Percentiles rank a stretch among this genome's conserved stretches.
phyloP scores from a whole-genome alignment of 1,140 invertebrate species.

The Theocolax elegans region DNA sequence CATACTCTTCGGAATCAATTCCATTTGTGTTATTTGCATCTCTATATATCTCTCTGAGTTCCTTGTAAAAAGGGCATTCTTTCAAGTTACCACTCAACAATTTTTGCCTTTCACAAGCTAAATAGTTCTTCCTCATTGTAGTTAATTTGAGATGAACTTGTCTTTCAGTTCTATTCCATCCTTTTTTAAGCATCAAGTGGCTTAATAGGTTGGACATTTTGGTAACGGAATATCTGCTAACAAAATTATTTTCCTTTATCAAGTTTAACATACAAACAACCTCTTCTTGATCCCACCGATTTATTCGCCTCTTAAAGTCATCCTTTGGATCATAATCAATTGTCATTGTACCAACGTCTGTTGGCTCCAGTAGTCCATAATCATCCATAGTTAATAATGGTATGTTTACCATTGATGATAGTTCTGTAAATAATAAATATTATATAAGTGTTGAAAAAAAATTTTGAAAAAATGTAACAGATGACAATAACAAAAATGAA shows the following conservation, averaged over 20 bases:
- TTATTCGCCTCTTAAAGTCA: conserved; percentile 43
- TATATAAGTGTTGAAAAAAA: no score
- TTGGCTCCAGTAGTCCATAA: conserved; percentile 32
- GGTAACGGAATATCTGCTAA: conserved; percentile 44
- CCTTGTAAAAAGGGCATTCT: conserved; percentile 44
- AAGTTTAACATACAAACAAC: conserved; percentile 46
- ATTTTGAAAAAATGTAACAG: no score
- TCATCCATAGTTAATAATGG: conserved; percentile 33
- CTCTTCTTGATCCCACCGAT: conserved; percentile 50
- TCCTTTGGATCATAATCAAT: conserved; percentile 45
- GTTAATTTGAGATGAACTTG: conserved; percentile 52
- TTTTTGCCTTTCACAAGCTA: conserved; percentile 38
- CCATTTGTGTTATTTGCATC: conserved; percentile 36
- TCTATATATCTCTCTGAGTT: conserved; percentile 47
- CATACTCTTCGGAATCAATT: conserved; percentile 42
- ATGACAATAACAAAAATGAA: no score
- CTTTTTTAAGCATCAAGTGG: conserved; percentile 44
- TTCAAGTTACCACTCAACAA: conserved; percentile 30
- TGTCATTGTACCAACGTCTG: conserved; percentile 35
- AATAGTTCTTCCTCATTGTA: conserved; percentile 46
- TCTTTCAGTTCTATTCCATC: conserved; percentile 44
- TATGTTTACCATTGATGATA: conserved; percentile 38
- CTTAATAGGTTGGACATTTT: conserved; percentile 45
- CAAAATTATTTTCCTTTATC: conserved; percentile 49
- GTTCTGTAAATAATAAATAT: conserved; percentile 33